A percentile compares a stretch with the other conserved stretches of the same genome.
Conservation (phyloP, 2,797 vertebrate genomes). For the Ctenochaetus hawaiiensis region DNA sequence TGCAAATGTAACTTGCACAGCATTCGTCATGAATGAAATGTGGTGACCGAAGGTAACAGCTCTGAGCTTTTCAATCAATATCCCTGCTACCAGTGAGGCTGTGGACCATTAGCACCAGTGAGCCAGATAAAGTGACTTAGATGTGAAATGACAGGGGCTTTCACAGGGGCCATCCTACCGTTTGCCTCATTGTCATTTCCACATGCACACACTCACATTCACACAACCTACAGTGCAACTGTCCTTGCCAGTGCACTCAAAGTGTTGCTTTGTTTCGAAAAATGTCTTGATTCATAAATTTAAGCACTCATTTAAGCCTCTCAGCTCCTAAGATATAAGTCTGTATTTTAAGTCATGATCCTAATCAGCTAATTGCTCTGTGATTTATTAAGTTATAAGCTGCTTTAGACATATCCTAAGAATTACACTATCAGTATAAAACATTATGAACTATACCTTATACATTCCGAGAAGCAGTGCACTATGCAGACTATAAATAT, state of each 20-base stretch:
- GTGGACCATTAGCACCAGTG: constrained; percentile 72
- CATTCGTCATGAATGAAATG: constrained; percentile 42
- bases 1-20: constrained; percentile 31
- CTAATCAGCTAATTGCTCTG: not conserved
- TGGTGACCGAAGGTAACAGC: constrained; percentile 32
- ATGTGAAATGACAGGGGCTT: constrained; percentile 80
- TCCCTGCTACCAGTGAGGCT: constrained; percentile 43
- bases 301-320: not conserved
- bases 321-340: not conserved
- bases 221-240: constrained; percentile 43
- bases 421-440: no score
- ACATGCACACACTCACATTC: constrained; percentile 12
- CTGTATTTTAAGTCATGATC: not conserved
- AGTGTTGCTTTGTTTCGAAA: constrained; percentile 42
- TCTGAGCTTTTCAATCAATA: constrained; percentile 68
- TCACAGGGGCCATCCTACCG: constrained; percentile 66
- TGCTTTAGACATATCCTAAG: not conserved
- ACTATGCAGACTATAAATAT: no score
- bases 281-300: constrained; percentile 17
- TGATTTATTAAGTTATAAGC: not conserved
- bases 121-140: constrained; percentile 68
- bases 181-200: constrained; percentile 65
- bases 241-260: constrained; percentile 13
- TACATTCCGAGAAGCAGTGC: no score
- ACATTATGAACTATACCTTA: no score